Conservation (phyloP, 2,888 invertebrate genomes). For the Xestia ashworthii region DNA sequence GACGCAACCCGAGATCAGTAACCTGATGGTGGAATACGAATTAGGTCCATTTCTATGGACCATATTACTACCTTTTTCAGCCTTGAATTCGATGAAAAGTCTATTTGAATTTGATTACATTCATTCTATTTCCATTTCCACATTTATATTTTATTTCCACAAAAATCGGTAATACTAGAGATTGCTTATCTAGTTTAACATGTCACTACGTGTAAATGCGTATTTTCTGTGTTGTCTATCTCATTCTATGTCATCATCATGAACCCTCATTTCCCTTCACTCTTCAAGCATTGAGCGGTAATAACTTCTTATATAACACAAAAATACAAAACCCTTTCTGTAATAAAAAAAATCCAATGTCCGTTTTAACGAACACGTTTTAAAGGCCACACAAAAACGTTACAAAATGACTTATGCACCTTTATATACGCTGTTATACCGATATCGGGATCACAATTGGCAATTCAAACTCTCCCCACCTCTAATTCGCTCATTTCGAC, state of each 20-base stretch:
- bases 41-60: background rate
- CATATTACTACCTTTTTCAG: background rate
- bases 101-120: background rate
- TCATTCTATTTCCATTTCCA: slow-evolving; percentile 16
- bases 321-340: slow-evolving; percentile 28
- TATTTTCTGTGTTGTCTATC: background rate
- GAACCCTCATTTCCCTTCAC: too few species aligned
- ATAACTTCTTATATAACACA: background rate
- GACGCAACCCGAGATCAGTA: background rate
- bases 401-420: slow-evolving; percentile 48
- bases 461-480: slow-evolving; percentile 64
- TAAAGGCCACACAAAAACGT: slow-evolving; percentile 52
- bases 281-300: background rate
- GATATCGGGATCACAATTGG: slow-evolving; percentile 67
- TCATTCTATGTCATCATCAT: background rate
- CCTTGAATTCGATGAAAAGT: slow-evolving; percentile 1
- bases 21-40: background rate
- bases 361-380: slow-evolving; percentile 47
- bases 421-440: slow-evolving; percentile 55
- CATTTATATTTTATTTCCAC: slow-evolving; percentile 17
- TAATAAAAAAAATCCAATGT: slow-evolving; percentile 23
- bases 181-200: background rate
- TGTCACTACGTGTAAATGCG: too few species aligned
- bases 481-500: slow-evolving; percentile 68
- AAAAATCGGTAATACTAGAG: slow-evolving; percentile 1